These are phyloP conservation scores for Orchesellides sinensis DNA, from an alignment of 2,888 invertebrate genomes.

Conservation along the genomic window DNA sequence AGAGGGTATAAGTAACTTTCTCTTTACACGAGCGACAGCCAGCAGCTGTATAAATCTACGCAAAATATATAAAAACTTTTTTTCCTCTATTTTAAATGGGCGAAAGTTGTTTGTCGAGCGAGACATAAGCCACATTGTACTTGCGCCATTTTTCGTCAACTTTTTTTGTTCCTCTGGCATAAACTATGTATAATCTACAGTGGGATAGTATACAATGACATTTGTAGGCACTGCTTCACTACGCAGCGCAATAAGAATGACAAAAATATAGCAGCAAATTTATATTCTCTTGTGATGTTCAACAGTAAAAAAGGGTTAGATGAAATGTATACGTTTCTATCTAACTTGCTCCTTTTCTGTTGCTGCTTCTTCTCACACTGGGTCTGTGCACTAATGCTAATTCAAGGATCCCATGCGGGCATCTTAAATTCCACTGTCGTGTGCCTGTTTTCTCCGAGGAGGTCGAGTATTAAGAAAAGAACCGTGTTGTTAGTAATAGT, in stretches of 20 bases:
- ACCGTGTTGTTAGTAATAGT: conserved; percentile 2
- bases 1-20: not conserved
- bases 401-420: conserved; percentile 54
- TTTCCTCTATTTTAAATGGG: not conserved
- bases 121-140: conserved; percentile 34
- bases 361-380: too few species aligned
- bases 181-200: too few species aligned
- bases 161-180: not conserved
- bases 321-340: not conserved
- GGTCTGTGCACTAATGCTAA: conserved; percentile 46
- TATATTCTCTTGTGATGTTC: conserved; percentile 25
- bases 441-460: not conserved
- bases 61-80: conserved; percentile 2
- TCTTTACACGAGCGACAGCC: not conserved
- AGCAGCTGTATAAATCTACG: conserved; percentile 14
- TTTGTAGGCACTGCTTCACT: too few species aligned
- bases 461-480: conserved; percentile 4
- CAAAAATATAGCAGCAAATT: not conserved
- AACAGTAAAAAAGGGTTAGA: not conserved
- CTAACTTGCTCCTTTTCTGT: too few species aligned
- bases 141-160: conserved; percentile 30
- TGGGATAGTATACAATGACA: too few species aligned
- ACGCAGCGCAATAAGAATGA: too few species aligned
- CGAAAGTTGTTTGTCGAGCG: conserved; percentile 20
- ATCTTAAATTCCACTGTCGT: conserved; percentile 41